Percentiles rank a stretch among this genome's conserved stretches.
phyloP scores from a whole-genome alignment of 2,888 invertebrate species.

The Epinotia bilunana region DNA sequence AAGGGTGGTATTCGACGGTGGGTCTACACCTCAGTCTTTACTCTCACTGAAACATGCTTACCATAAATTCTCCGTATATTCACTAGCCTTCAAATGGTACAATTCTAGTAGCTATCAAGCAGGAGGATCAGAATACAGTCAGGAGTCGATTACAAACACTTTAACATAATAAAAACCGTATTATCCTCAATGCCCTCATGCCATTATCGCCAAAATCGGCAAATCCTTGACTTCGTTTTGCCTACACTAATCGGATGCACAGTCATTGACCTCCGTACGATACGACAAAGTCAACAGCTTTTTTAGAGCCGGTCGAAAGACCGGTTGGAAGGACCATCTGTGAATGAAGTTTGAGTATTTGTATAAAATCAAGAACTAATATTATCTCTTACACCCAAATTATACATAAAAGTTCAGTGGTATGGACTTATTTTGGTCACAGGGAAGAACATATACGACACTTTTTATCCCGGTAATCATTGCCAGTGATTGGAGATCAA shows the following conservation, averaged over 20 bases:
- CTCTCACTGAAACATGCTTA: background rate
- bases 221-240: background rate
- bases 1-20: background rate
- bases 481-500: no score
- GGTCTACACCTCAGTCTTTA: background rate
- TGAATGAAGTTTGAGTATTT: slow-evolving; percentile 43
- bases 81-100: background rate
- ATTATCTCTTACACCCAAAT: background rate
- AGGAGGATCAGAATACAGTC: no score
- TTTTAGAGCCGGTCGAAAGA: slow-evolving; percentile 54
- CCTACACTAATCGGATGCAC: background rate
- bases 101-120: background rate
- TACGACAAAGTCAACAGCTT: slow-evolving; percentile 53
- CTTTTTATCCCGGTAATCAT: no score
- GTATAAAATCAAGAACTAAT: background rate
- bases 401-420: no score
- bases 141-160: no score
- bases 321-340: slow-evolving; percentile 56
- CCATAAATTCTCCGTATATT: background rate
- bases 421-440: no score
- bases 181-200: background rate
- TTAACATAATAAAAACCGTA: background rate
- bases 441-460: no score
- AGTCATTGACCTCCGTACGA: slow-evolving; percentile 50
- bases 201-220: background rate